These are phyloP conservation scores for Stegodyphus mimosarum DNA, from an alignment of 1,140 invertebrate species.

Conservation along the genomic window DNA sequence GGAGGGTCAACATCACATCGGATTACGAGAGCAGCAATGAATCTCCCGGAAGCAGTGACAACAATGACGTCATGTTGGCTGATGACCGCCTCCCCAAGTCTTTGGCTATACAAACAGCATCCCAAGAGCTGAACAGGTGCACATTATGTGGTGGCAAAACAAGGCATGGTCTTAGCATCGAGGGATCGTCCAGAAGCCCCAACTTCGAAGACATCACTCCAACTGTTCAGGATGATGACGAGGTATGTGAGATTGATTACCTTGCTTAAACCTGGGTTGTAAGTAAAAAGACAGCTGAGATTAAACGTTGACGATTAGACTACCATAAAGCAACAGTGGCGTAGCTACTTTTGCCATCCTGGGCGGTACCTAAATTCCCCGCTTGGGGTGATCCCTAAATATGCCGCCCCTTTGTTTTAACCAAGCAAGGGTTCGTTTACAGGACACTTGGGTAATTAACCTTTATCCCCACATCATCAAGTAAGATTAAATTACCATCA, in stretches of 20 bases:
- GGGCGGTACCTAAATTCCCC: too few relatives aligned
- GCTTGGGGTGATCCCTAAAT: too few relatives aligned
- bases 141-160: conserved; percentile 36
- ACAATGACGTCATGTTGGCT: conserved; percentile 31
- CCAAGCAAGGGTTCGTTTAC: too few relatives aligned
- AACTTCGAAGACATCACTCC: conserved; percentile 26
- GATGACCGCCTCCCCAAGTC: conserved; percentile 49
- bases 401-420: too few relatives aligned
- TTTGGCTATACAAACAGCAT: conserved; percentile 16
- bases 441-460: too few relatives aligned
- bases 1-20: conserved; percentile 67
- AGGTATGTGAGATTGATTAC: background rate
- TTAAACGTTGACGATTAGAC: too few relatives aligned
- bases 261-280: background rate
- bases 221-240: conserved; percentile 8
- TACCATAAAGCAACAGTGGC: too few relatives aligned
- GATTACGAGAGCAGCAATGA: conserved; percentile 70
- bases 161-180: conserved; percentile 24
- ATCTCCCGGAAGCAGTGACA: conserved; percentile 69
- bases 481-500: too few relatives aligned
- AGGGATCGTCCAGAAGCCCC: conserved; percentile 1
- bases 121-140: conserved; percentile 21
- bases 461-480: too few relatives aligned
- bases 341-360: too few relatives aligned
- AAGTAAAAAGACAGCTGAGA: too few relatives aligned